Percentiles rank a stretch among this genome's conserved stretches.
Conservation (phyloP, 2,888 invertebrate genomes). For the Cancer borealis region DNA sequence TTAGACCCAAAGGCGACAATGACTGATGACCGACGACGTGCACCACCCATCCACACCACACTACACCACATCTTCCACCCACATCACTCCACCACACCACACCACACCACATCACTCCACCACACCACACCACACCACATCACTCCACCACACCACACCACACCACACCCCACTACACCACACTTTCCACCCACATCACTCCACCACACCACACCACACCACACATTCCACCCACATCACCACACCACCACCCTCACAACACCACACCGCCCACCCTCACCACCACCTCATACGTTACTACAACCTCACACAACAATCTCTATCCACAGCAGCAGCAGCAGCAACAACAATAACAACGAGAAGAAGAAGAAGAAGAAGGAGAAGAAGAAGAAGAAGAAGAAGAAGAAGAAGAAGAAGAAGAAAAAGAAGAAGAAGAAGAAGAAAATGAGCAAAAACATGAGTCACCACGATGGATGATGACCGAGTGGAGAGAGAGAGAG, state of each 20-base stretch:
- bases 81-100: not conserved
- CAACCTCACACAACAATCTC: not conserved
- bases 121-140: not conserved
- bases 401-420: too few species aligned
- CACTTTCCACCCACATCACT: not conserved
- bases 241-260: not conserved
- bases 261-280: not conserved
- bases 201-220: not conserved
- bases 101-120: not conserved
- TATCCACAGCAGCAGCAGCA: too few species aligned
- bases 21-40: not conserved
- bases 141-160: not conserved
- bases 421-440: too few species aligned
- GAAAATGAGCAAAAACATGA: not conserved
- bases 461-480: not conserved
- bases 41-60: constrained; percentile 1
- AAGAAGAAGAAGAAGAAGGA: too few species aligned
- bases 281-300: not conserved
- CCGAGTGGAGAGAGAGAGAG: constrained; percentile 40
- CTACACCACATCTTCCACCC: not conserved
- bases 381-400: too few species aligned
- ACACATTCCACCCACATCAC: not conserved
- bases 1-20: not conserved
- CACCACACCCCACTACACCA: not conserved
- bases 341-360: too few species aligned